phyloP scores from a whole-genome alignment of 2,797 vertebrate species.

The Alfaro cultratus region DNA sequence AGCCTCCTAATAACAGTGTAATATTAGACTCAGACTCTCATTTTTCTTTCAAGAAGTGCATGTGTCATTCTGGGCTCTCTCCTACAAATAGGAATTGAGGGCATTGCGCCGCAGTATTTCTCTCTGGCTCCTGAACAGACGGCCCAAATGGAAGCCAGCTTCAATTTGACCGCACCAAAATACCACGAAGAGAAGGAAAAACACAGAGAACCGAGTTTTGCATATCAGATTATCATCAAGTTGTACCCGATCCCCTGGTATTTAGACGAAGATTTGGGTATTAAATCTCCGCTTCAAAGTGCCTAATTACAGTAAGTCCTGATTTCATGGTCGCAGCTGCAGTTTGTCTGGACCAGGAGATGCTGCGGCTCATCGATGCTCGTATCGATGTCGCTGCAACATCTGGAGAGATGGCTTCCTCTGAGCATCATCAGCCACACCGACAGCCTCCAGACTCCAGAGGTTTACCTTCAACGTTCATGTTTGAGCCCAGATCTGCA shows the following conservation, averaged over 20 bases:
- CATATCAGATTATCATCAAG: slow-evolving; percentile 85
- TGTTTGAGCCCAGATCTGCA: slow-evolving; percentile 10
- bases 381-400: slow-evolving; percentile 73
- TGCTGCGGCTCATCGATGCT: slow-evolving; percentile 71
- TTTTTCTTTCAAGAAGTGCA: slow-evolving; percentile 76
- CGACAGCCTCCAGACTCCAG: slow-evolving; percentile 22
- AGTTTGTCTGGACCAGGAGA: slow-evolving; percentile 63
- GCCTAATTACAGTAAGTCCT: slow-evolving; percentile 84
- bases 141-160: slow-evolving; percentile 74
- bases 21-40: slow-evolving; percentile 72
- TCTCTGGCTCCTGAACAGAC: slow-evolving; percentile 78
- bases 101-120: slow-evolving; percentile 60
- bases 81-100: slow-evolving; percentile 69
- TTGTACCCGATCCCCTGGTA: slow-evolving; percentile 78
- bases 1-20: slow-evolving; percentile 77
- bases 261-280: slow-evolving; percentile 84
- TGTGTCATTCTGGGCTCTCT: slow-evolving; percentile 72
- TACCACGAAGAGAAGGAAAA: slow-evolving; percentile 70
- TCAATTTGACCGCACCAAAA: slow-evolving; percentile 59
- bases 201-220: slow-evolving; percentile 73
- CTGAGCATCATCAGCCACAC: slow-evolving; percentile 45
- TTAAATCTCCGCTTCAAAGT: slow-evolving; percentile 85
- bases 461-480: slow-evolving; percentile 23
- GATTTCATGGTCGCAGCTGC: slow-evolving; percentile 87
- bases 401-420: slow-evolving; percentile 58